phyloP scores from a whole-genome alignment of 2,888 invertebrate species.

The Eulithis testata region DNA sequence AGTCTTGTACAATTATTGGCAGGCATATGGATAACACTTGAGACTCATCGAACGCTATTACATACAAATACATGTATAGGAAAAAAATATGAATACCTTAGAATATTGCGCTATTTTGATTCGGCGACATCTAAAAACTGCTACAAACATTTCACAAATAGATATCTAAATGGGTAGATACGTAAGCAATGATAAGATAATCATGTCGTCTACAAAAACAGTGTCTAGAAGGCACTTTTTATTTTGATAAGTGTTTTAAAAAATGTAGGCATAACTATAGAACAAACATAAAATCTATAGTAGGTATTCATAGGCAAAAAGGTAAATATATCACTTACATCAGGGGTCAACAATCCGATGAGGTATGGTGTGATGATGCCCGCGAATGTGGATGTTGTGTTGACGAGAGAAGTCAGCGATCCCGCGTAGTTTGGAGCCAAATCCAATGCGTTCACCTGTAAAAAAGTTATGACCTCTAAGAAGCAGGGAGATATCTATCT shows the following conservation, averaged over 20 bases:
- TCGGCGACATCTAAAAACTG: background rate
- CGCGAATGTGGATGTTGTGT: slow-evolving; percentile 86
- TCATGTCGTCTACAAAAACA: slow-evolving; percentile 12
- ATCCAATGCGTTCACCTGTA: slow-evolving; percentile 86
- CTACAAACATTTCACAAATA: background rate
- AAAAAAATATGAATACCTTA: slow-evolving; percentile 1
- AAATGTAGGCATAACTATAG: no score
- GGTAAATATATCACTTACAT: slow-evolving; percentile 71
- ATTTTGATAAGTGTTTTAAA: no score
- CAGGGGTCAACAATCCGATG: slow-evolving; percentile 85
- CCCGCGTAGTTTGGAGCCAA: slow-evolving; percentile 87
- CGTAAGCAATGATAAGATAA: slow-evolving; percentile 13
- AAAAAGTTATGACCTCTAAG: background rate
- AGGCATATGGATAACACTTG: no score
- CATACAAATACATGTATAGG: no score
- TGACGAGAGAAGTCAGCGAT: slow-evolving; percentile 87
- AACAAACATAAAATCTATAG: no score
- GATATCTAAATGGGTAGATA: background rate
- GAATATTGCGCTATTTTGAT: background rate
- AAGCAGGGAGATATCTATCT: no score
- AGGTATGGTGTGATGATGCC: slow-evolving; percentile 87
- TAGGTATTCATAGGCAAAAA: background rate
- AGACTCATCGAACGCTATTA: no score
- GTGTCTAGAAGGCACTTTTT: background rate
- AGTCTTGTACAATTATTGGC: no score